Conservation (phyloP, 30 jellyfish, hydroid and myxozoan genomes). For the Catostylus mosaicus region DNA sequence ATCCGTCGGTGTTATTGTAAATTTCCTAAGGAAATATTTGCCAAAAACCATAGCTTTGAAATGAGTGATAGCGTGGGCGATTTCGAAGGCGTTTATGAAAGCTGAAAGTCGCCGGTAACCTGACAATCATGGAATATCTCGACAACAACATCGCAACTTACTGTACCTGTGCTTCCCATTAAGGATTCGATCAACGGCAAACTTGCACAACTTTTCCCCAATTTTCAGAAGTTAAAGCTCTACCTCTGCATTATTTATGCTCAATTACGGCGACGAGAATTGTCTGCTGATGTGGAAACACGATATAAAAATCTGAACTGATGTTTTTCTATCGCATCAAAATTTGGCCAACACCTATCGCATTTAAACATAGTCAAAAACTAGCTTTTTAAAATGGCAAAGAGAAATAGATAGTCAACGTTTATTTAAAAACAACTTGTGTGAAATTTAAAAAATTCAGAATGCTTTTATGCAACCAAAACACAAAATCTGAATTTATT, state of each 20-base stretch:
- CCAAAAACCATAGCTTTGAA: constrained; percentile 1
- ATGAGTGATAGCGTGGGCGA: neutral
- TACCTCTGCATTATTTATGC: neutral
- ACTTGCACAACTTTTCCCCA: too few relatives aligned
- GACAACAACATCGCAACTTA: too few relatives aligned
- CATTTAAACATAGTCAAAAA: neutral
- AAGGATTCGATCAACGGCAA: too few relatives aligned
- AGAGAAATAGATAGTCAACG: neutral
- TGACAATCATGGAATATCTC: too few relatives aligned
- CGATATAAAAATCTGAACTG: neutral
- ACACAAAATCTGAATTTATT: too few relatives aligned
- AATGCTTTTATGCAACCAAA: neutral
- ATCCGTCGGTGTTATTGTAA: neutral
- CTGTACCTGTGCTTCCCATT: too few relatives aligned
- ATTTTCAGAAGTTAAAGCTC: neutral
- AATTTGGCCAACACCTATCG: neutral
- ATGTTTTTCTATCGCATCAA: neutral
- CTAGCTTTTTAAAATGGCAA: too few relatives aligned
- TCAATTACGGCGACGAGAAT: neutral
- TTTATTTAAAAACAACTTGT: neutral
- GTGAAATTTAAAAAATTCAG: neutral
- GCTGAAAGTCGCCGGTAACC: too few relatives aligned
- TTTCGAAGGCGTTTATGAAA: neutral
- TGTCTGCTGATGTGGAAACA: neutral
- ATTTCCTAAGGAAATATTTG: neutral